Evolutionary conservation across 2,113 vertebrate species (phyloP), one percentile per base, ranked within the genome.

Genomic region (Thamnophis sirtalis): DNA sequence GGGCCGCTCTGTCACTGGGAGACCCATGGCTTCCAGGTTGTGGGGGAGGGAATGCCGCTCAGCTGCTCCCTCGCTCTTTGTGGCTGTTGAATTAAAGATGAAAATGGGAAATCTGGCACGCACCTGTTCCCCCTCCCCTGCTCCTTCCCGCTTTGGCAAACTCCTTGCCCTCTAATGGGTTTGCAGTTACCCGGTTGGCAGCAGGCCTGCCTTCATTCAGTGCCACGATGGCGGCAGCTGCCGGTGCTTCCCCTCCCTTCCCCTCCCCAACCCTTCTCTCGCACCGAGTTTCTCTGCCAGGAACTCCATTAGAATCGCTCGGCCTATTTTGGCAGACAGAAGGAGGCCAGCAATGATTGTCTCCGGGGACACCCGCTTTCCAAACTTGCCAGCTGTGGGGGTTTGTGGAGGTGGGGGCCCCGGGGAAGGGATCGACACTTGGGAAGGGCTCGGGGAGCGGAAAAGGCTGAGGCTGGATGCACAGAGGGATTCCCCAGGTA

Each of bases 131-230:
- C 91, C 91, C 22, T 56, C 91, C 48, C 49, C 91, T 22, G 0
- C 90, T 56, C 54, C 93, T 55, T 80, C 38, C 7, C n/a, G 0
- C 0, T 7, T 91, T 94, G 94, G 93, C 95, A 93, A 92, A 86
- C 43, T 0, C 89, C 3, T 0, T 91, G 95, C 91, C 94, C 92
- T 95, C 94, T 94, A 94, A 86, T 6, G 92, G 94, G 91, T 92
- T 28, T 88, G n/a, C 96, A 95, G 96, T 91, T 95, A 95, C 95
- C 95, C 94, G 90, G 28, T 92, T 96, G 97, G 96, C 96, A 6
- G 1, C 15, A 3, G 2, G 89, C 96, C 97, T 88, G 9, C 58
- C 54, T 93, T 92, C 92, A 92, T 92, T 96, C 94, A n/a, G 53
- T 95, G 94, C 93, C 51, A 48, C 0, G 1, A 84, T 94, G 38